Conservation (phyloP, 2,888 invertebrate species). For the Thereva unica region DNA sequence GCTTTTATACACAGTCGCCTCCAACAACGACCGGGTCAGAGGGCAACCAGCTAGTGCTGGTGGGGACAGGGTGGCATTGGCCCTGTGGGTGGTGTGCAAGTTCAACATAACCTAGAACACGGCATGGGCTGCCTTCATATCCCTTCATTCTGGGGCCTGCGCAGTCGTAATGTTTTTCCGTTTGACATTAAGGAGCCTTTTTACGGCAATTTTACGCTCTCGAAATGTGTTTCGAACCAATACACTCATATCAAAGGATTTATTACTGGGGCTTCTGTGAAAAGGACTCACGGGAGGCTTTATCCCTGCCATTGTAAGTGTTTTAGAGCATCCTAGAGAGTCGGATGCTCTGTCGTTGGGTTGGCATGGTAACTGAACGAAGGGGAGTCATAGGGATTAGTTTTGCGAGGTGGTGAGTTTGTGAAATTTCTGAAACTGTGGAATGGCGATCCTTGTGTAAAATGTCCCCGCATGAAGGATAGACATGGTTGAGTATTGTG, state of each 20-base stretch:
- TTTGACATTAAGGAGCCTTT: slow-evolving; percentile 16
- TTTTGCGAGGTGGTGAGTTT: too few species aligned
- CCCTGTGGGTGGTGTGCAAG: background rate
- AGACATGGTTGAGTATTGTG: too few species aligned
- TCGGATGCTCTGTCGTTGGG: background rate
- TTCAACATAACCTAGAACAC: slow-evolving; percentile 20
- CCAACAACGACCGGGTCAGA: background rate
- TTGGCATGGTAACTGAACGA: slow-evolving; percentile 8
- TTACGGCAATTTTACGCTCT: slow-evolving; percentile 1
- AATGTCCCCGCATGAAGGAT: too few species aligned
- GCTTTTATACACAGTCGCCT: slow-evolving; percentile 4
- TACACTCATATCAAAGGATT: too few species aligned
- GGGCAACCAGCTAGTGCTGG: too few species aligned
- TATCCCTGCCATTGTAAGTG: too few species aligned
- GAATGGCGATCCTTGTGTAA: too few species aligned
- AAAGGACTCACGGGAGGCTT: too few species aligned
- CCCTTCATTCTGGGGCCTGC: background rate
- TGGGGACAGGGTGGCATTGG: background rate
- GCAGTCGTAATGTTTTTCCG: slow-evolving; percentile 15
- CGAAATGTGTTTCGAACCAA: too few species aligned
- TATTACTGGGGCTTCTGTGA: too few species aligned
- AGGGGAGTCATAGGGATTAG: background rate
- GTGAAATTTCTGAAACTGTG: too few species aligned
- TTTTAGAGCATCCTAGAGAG: too few species aligned
- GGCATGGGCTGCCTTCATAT: slow-evolving; percentile 1